Percentiles rank a stretch among this genome's conserved stretches.
phyloP scores from a whole-genome alignment of 2,888 invertebrate genomes.

The Sinodicranocentrus sp. region DNA sequence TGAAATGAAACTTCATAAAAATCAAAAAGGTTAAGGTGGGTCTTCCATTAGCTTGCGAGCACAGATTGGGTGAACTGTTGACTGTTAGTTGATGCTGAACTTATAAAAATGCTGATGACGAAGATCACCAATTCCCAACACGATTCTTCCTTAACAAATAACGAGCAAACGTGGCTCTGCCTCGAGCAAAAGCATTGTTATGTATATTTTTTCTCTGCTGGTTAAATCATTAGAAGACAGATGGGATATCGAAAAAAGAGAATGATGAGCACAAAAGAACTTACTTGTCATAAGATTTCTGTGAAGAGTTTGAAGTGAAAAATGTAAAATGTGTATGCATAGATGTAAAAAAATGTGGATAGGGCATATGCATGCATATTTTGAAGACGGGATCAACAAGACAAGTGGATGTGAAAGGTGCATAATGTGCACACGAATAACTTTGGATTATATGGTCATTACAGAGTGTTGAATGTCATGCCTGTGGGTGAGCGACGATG shows the following conservation, averaged over 20 bases:
- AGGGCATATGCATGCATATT: neutral
- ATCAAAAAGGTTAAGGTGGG: conserved; percentile 27
- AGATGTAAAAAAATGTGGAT: neutral
- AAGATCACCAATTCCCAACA: conserved; percentile 50
- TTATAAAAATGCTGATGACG: conserved; percentile 24
- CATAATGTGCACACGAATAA: conserved; percentile 28
- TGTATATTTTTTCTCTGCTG: neutral
- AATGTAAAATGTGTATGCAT: neutral
- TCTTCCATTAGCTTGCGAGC: conserved; percentile 27
- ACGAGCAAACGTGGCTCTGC: conserved; percentile 51
- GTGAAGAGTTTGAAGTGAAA: neutral
- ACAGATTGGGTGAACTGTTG: conserved; percentile 20
- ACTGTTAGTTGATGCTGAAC: neutral
- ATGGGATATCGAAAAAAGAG: neutral
- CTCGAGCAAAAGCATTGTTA: neutral
- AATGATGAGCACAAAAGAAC: neutral
- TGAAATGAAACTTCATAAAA: conserved; percentile 19
- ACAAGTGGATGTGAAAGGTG: conserved; percentile 3
- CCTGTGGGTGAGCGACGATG: conserved; percentile 50
- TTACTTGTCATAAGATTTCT: neutral
- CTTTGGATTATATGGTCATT: conserved; percentile 53
- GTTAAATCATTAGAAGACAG: neutral
- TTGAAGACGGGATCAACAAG: neutral
- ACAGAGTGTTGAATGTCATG: conserved; percentile 42
- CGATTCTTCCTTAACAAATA: conserved; percentile 53